phyloP scores from a whole-genome alignment of 2,888 invertebrate species.

The Mythimna albipuncta region DNA sequence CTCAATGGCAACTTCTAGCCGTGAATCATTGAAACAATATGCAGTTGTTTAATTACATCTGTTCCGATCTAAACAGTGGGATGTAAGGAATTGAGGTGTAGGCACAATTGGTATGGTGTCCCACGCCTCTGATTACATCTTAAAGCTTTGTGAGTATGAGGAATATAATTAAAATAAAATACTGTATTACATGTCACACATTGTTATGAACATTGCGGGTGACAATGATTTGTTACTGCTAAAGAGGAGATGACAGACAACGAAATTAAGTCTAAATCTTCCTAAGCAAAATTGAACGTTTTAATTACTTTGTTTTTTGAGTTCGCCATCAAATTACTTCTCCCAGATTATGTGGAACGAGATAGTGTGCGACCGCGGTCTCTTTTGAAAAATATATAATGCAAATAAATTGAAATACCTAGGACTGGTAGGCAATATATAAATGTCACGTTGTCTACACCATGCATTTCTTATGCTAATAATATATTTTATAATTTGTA shows the following conservation, averaged over 20 bases:
- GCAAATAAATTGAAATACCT: no score
- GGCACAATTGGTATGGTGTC: slow-evolving; percentile 60
- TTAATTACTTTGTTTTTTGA: not conserved
- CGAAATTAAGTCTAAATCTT: not conserved
- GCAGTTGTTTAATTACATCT: slow-evolving; percentile 56
- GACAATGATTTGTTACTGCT: slow-evolving; percentile 5
- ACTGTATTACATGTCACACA: slow-evolving; percentile 34
- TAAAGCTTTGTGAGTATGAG: slow-evolving; percentile 18
- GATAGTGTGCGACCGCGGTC: no score
- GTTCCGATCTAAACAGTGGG: slow-evolving; percentile 58
- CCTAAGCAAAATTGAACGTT: no score
- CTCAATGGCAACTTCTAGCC: slow-evolving; percentile 63
- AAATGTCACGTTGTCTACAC: no score
- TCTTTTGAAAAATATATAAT: no score
- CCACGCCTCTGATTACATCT: slow-evolving; percentile 63
- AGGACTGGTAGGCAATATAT: no score
- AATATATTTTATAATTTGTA: no score
- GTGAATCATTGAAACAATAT: slow-evolving; percentile 64
- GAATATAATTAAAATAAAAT: slow-evolving; percentile 36
- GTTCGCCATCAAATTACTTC: no score
- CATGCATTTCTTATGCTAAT: no score
- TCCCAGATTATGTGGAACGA: no score
- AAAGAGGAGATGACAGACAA: not conserved
- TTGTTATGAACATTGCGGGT: not conserved
- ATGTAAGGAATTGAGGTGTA: slow-evolving; percentile 54